Percentiles rank a stretch among this genome's conserved stretches.
These are phyloP conservation scores for Fissipunctia ypsillon DNA, from an alignment of 2,888 invertebrate species.

Conservation along the genomic window DNA sequence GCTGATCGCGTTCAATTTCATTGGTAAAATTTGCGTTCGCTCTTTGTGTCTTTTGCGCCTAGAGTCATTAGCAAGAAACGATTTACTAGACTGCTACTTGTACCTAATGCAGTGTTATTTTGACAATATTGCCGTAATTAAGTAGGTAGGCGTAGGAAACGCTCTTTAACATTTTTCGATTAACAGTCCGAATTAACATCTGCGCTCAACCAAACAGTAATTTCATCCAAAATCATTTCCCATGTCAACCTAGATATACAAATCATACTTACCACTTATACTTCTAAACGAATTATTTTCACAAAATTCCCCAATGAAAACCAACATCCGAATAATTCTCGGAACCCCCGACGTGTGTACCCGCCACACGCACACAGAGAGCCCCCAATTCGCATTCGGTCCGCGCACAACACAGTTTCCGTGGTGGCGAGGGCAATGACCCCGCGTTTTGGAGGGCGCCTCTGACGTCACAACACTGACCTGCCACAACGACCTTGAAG, in stretches of 20 bases:
- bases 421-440: constrained; percentile 87
- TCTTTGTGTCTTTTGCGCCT: background rate
- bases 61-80: background rate
- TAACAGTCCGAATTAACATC: background rate
- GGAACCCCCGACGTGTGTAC: constrained; percentile 58
- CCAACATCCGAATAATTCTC: constrained; percentile 27
- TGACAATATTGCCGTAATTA: background rate
- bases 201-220: background rate
- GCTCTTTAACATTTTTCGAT: background rate
- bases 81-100: background rate
- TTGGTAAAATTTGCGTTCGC: too few species aligned
- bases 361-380: constrained; percentile 81
- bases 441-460: constrained; percentile 88
- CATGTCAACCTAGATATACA: background rate
- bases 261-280: background rate
- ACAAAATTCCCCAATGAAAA: background rate
- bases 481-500: constrained; percentile 88
- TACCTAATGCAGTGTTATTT: background rate
- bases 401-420: constrained; percentile 89
- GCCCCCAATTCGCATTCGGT: constrained; percentile 89
- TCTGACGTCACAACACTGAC: constrained; percentile 88
- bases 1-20: too few species aligned
- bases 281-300: constrained; percentile 28
- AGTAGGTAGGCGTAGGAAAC: background rate
- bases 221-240: background rate